Evolutionary conservation across 1,140 invertebrate species (phyloP).

Genomic region (Drosophila watanabei): DNA sequence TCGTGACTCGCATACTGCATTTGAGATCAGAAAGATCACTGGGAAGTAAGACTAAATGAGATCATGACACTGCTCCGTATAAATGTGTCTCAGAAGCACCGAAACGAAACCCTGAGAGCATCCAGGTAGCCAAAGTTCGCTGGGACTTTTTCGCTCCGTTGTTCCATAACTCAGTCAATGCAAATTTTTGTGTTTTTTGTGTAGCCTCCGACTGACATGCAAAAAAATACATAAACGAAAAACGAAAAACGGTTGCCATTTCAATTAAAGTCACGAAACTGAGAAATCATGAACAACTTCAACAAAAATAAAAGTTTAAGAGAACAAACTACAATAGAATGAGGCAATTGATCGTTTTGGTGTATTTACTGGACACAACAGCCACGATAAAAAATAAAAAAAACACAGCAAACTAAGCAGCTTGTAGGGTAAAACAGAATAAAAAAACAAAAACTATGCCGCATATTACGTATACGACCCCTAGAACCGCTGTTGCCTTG

Average conservation of each 20-base stretch:
- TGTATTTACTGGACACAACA: conserved; percentile 15
- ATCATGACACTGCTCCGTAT: conserved; percentile 1
- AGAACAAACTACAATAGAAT: conserved; percentile 47
- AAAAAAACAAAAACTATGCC: conserved; percentile 17
- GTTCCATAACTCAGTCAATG: conserved; percentile 41
- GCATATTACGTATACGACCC: conserved; percentile 64
- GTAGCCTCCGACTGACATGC: conserved; percentile 11
- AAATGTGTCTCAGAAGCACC: conserved; percentile 24
- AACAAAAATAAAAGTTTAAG: conserved; percentile 26
- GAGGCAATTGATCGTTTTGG: conserved; percentile 49
- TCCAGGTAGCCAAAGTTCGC: conserved; percentile 23
- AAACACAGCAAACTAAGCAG: conserved; percentile 28
- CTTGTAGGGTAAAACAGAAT: conserved; percentile 15
- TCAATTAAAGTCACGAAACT: conserved; percentile 68
- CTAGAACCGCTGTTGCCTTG: conserved; percentile 47
- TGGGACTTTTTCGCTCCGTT: conserved; percentile 14
- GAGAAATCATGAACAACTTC: conserved; percentile 40
- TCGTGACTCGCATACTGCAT: not conserved
- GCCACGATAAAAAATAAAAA: conserved; percentile 45
- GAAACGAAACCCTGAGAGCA: conserved; percentile 16
- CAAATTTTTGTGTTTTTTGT: conserved; percentile 27
- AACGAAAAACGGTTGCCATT: conserved; percentile 53
- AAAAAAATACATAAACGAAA: conserved; percentile 41
- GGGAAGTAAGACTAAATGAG: not conserved
- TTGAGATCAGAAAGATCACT: not conserved